Evolutionary conservation across 2,797 vertebrate species (phyloP).

Genomic region (Natrix natrix): DNA sequence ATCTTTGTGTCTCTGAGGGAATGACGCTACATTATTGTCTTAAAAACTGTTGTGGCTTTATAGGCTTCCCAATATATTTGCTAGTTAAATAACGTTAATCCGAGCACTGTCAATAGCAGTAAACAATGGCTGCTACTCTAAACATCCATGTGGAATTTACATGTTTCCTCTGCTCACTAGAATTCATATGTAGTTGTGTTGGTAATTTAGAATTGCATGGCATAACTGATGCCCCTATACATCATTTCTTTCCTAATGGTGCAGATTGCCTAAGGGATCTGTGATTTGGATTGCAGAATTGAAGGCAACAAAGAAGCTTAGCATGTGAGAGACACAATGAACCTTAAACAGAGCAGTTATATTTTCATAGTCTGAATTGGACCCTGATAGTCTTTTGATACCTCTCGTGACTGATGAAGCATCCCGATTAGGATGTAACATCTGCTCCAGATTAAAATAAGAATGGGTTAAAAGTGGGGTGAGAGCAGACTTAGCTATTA

Average conservation of each 20-base stretch:
- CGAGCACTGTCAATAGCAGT: constrained; percentile 28
- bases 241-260: not conserved
- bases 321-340: not conserved
- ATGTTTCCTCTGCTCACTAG: not conserved
- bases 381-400: not conserved
- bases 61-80: not conserved
- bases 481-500: not conserved
- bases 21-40: not conserved
- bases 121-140: not conserved
- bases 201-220: not conserved
- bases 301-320: not conserved
- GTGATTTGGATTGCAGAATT: not conserved
- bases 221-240: not conserved
- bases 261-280: not conserved
- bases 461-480: not conserved
- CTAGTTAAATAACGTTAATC: constrained; percentile 30
- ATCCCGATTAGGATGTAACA: not conserved
- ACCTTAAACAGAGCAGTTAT: not conserved
- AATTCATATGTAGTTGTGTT: not conserved
- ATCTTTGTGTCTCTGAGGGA: not conserved
- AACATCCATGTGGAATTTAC: constrained; percentile 12
- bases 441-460: not conserved
- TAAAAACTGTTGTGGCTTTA: not conserved
- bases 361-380: not conserved
- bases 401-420: not conserved